A percentile compares a stretch with the other conserved stretches of the same genome.
Evolutionary conservation across 2,888 invertebrate genomes (phyloP).

Genomic region (Alitta virens): DNA sequence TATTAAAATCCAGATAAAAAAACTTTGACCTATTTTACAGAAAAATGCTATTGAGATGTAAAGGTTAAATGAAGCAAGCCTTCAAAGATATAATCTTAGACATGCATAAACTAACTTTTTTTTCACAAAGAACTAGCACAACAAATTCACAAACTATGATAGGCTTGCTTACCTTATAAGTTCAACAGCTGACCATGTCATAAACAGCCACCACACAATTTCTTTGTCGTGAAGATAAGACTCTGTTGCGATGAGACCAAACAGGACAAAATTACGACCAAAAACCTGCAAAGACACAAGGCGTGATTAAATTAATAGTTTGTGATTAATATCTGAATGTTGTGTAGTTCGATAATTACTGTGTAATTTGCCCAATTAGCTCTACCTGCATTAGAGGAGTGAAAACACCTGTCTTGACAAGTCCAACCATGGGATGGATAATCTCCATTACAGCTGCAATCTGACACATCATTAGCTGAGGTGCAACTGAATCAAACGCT

Average conservation of each 20-base stretch:
- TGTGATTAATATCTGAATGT: too few relatives aligned
- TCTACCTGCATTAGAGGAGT: slow-evolving; percentile 72
- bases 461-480: slow-evolving; percentile 64
- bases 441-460: slow-evolving; percentile 82
- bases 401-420: slow-evolving; percentile 75
- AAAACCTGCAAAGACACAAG: slow-evolving; percentile 68
- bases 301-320: too few relatives aligned
- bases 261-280: slow-evolving; percentile 76
- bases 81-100: too few relatives aligned
- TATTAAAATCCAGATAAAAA: too few relatives aligned
- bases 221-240: slow-evolving; percentile 83
- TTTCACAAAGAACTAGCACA: too few relatives aligned
- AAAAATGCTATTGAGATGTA: too few relatives aligned
- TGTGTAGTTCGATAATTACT: too few relatives aligned
- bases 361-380: not conserved
- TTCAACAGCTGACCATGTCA: slow-evolving; percentile 80
- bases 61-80: too few relatives aligned
- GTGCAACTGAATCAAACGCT: slow-evolving; percentile 45
- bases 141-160: too few relatives aligned
- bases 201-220: slow-evolving; percentile 82
- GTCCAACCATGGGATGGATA: slow-evolving; percentile 84
- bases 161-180: slow-evolving; percentile 78
- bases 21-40: too few relatives aligned
- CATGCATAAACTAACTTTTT: too few relatives aligned
- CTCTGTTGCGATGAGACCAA: slow-evolving; percentile 80